Percentiles rank a stretch among this genome's conserved stretches.
Conservation (phyloP, 2,888 invertebrate species). For the Mystacides longicornis region DNA sequence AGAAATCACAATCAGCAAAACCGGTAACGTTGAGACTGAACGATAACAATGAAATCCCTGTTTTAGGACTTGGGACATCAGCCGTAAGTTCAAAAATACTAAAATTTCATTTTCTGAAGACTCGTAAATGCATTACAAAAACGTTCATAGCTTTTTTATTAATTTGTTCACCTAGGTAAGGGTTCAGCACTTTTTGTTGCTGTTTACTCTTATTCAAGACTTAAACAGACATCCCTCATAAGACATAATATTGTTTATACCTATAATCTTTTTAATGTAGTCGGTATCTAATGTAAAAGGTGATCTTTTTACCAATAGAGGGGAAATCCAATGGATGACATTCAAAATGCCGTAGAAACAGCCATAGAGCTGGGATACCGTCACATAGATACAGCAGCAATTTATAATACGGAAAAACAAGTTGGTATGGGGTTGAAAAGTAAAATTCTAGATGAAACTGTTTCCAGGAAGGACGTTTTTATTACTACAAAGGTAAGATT, state of each 20-base stretch:
- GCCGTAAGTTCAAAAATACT: slow-evolving; percentile 11
- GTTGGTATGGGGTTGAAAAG: slow-evolving; percentile 46
- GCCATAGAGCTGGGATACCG: slow-evolving; percentile 58
- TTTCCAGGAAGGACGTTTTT: slow-evolving; percentile 48
- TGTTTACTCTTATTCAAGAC: no score
- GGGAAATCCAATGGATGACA: slow-evolving; percentile 28
- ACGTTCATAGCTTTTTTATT: no score
- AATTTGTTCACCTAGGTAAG: no score
- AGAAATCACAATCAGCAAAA: slow-evolving; percentile 16
- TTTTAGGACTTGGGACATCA: slow-evolving; percentile 20
- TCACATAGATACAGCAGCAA: slow-evolving; percentile 56
- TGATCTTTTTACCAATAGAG: no score
- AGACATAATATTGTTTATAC: no score
- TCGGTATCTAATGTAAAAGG: no score
- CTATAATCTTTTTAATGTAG: no score
- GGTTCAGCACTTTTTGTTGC: no score
- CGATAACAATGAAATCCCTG: slow-evolving; percentile 18
- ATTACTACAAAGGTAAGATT: slow-evolving; percentile 53
- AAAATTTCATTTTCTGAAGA: no score
- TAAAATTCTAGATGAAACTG: slow-evolving; percentile 40
- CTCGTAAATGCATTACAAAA: no score
- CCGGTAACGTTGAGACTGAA: slow-evolving; percentile 13
- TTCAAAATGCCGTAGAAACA: slow-evolving; percentile 42
- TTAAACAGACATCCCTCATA: no score
- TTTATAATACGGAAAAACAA: slow-evolving; percentile 49